Base-by-base conservation (phyloP, 2,797 vertebrate species). In the Lagocephalus sceleratus region DNA sequence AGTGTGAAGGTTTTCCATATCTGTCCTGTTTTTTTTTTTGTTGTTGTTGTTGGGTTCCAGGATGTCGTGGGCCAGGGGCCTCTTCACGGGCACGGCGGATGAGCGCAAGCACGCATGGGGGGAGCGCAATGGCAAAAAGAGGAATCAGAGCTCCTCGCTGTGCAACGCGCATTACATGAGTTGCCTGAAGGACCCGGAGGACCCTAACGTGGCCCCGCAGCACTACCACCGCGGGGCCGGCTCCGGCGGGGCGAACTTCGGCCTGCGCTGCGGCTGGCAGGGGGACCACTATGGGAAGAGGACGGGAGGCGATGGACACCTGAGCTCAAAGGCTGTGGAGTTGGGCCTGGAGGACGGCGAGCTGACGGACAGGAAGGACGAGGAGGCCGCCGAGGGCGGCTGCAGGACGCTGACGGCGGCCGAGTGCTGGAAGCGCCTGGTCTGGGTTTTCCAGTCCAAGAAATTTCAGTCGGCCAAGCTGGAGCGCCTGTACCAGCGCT, bases 11-110 rank as follows among this genome's bases (percentile, higher is more conserved):
- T 6, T 47, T 56, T 14, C n/a, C 12, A 11, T 35, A 38, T 41
- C 12, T 70, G 29, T 42, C 38, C 15, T 6, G 6, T 0, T 52
- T 15, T 66, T n/a, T n/a, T n/a, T n/a, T n/a, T n/a, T n/a, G n/a
- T n/a, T n/a, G n/a, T n/a, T n/a, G n/a, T n/a, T n/a, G n/a, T n/a
- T 29, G 35, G 51, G 46, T 35, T 62, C 20, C 66, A 97, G 94
- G 89, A 98, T 98, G 96, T 98, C 96, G 71, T 98, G 96, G 95
- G 94, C 95, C 92, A 94, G 93, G 60, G 91, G 92, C 78, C 92
- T 97, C 89, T 90, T 97, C 71, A 91, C 91, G 54, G 90, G 93
- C 80, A 93, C 93, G 80, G 93, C 94, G 86, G 94, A 97, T 23
- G 93, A 97, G 59, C 89, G 92, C 68, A 98, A 96, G 85, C 96